Evolutionary conservation across 2,888 invertebrate genomes (phyloP), one percentile per base, ranked within the genome.

Genomic region (Agrenia bidenticulata): DNA sequence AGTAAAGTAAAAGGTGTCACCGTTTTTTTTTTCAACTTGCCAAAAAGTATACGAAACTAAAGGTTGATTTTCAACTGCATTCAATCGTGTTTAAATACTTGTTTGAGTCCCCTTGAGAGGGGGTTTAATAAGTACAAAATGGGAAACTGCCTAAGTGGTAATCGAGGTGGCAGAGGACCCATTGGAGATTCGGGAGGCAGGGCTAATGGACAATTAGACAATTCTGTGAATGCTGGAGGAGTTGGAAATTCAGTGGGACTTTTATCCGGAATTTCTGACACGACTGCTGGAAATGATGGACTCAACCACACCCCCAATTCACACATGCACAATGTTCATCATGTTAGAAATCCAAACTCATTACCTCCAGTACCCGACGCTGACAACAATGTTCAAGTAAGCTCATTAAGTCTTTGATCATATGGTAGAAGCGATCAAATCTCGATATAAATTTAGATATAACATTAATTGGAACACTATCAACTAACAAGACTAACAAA

Each of bases 321-420:
- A 27, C 73, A 70, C 61, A 61, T 66, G 17, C 65, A 64, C 45
- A 67, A 66, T 61, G 59, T 64, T 61, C 73, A 73, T 65, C 73
- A 73, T 65, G 70, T 73, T 57, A 66, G 69, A 64, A 75, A 67
- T 66, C 71, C 73, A 27, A 73, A 72, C 67, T 73, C 74, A 45
- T 63, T 74, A 49, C 74, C 74, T 32, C 75, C 74, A 9, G 69
- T 74, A 13, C 75, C 75, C 15, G 74, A 75, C 27, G 60, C 71
- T 50, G 75, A 74, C 49, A 72, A 61, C 64, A 75, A 68, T 72
- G 66, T 71, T 67, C 75, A 75, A 72, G 75, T 75, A 73, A 72
- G 73, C 63, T 9, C 2, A 24, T 27, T n/a, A n/a, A n/a, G n/a
- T n/a, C n/a, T n/a, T n/a, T n/a, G n/a, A n/a, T n/a, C n/a, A n/a